Evolutionary conservation across 2,113 vertebrate genomes (phyloP), one percentile per base, ranked within the genome.

Genomic region (Psittacara wagleri): DNA sequence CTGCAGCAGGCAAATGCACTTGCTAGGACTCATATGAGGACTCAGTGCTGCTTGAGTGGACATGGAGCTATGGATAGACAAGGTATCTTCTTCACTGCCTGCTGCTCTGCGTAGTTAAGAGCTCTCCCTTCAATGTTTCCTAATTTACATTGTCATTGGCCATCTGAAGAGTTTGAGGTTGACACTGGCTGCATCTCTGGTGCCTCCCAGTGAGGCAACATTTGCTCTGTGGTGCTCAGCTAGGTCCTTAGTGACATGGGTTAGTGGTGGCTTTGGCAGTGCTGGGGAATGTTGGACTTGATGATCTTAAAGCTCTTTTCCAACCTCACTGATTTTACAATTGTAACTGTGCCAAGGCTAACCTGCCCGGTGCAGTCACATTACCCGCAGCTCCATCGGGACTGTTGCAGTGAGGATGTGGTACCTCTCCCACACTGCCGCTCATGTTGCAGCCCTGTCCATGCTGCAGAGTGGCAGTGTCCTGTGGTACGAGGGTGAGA

Each of bases 311-410:
- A n/a, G 19, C 33, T 59, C 33, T 59, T 59, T 23, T 59, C 55
- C 55, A 59, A 14, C 33, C 33, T 59, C 6, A 20, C 20, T 59
- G 55, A n/a, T n/a, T 59, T 33, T n/a, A 59, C 31, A 59, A 10
- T 23, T 59, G 55, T n/a, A 59, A n/a, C 20, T n/a, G 19, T 13
- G 46, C 67, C 33, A 13, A 19, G 64, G 63, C 28, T 51, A 11
- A 15, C 41, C 67, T 13, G 1, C 6, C 17, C 0, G 0, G 33
- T 17, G 43, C 54, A 23, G 37, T 24, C 16, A 2, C 7, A 2
- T 6, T 52, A 31, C 24, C 28, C 6, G 37, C 79, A 67, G 74
- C 74, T 52, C 57, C 25, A 51, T 20, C 0, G 2, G 18, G 35
- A 23, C 35, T 7, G 0, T 0, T 3, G 15, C 25, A 2, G 52